A percentile compares a stretch with the other conserved stretches of the same genome.
phyloP scores from a whole-genome alignment of 92 coral and sea anemone species.

The Epizoanthus fatuus region DNA sequence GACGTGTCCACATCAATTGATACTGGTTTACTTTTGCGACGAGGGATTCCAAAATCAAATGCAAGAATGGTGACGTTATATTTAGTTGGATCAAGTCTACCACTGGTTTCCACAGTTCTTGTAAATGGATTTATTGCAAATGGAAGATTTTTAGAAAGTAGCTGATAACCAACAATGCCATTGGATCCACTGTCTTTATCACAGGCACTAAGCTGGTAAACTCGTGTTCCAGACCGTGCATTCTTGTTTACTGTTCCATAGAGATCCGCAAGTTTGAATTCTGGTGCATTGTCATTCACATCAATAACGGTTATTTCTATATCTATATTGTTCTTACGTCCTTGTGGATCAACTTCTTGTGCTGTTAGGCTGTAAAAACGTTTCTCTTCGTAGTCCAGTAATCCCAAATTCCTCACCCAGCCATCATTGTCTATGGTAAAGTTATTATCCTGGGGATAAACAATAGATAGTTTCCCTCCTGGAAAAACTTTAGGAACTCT shows the following conservation, averaged over 20 bases:
- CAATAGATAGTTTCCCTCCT: constrained; percentile 81
- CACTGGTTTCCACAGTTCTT: constrained; percentile 73
- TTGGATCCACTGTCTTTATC: constrained; percentile 88
- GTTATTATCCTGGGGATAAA: constrained; percentile 81
- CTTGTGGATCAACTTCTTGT: constrained; percentile 78
- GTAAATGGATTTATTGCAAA: constrained; percentile 87
- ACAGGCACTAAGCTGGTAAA: constrained; percentile 84
- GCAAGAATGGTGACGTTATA: constrained; percentile 73
- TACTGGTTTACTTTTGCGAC: constrained; percentile 63
- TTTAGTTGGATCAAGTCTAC: constrained; percentile 54
- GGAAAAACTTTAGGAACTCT: constrained; percentile 92
- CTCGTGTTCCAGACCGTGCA: constrained; percentile 90
- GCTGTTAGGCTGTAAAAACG: constrained; percentile 83
- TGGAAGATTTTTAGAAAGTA: constrained; percentile 54
- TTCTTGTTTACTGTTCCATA: constrained; percentile 85
- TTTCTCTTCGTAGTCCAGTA: constrained; percentile 82
- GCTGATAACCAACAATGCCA: constrained; percentile 82
- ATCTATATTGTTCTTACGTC: constrained; percentile 76
- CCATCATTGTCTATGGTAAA: constrained; percentile 85
- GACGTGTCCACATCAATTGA: constrained; percentile 81
- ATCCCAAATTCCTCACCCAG: constrained; percentile 56
- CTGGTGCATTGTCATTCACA: constrained; percentile 90
- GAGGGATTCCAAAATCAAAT: constrained; percentile 92
- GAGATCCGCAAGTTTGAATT: constrained; percentile 72
- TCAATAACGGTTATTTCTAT: constrained; percentile 90